Evolutionary conservation across 2,797 vertebrate genomes (phyloP), one percentile per base, ranked within the genome.

Genomic region (Aselliscus stoliczkanus): DNA sequence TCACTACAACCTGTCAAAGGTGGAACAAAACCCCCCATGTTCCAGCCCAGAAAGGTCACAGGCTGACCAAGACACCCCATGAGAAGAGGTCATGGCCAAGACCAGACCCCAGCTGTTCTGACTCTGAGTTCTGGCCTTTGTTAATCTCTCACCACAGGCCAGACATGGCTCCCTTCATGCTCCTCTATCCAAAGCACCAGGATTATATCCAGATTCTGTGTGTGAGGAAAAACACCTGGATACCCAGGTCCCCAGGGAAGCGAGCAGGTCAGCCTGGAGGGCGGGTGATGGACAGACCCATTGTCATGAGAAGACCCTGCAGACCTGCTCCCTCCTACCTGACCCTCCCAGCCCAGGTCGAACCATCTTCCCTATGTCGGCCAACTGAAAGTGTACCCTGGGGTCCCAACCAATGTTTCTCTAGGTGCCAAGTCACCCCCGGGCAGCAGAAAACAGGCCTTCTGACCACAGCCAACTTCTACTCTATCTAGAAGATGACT

Each of bases 141-240:
- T 97, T 88, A 29, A 0, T 31, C 80, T 89, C 75, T 84, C 3
- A 44, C 80, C 65, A 69, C 47, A 50, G 13, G 64, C 94, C 95
- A 97, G 93, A 80, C 91, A 86, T 73, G 87, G 44, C 31, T 75
- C 83, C n/a, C n/a, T 77, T n/a, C 42, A 11, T 21, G 64, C 7
- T 96, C 25, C 86, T 89, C 86, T 27, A 25, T 80, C 96, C 88
- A 75, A 52, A 81, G 91, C 13, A 73, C 37, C 0, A 0, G 72
- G 86, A 47, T 17, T 34, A n/a, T 11, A 27, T 80, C 94, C 94
- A 96, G 91, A 92, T 75, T 75, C 73, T 64, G 86, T 0, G 1
- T 6, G 29, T 44, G 93, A 97, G 72, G 15, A 93, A 94, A 73
- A 94, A 73, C 97, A 87, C 69, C 97, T 96, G 96, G 94, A 70